phyloP scores from a whole-genome alignment of 2,797 vertebrate species.

The Schizopygopsis pylzovi region DNA sequence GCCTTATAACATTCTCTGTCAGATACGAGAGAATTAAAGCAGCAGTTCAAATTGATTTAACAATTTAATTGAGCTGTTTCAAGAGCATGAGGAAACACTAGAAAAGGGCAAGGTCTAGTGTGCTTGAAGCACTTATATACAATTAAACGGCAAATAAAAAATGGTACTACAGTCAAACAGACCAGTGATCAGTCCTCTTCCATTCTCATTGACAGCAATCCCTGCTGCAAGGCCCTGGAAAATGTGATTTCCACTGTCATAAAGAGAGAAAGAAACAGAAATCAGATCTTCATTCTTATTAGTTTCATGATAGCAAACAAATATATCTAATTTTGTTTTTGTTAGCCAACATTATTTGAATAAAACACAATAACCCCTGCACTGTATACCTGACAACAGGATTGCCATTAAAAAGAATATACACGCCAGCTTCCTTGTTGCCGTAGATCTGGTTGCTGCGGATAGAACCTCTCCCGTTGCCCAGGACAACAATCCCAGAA shows the following conservation, averaged over 20 bases:
- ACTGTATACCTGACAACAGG: constrained; percentile 86
- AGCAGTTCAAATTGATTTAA: constrained; percentile 17
- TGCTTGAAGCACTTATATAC: neutral
- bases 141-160: neutral
- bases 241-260: constrained; percentile 89
- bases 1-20: constrained; percentile 88
- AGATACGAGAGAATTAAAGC: constrained; percentile 9
- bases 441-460: constrained; percentile 92
- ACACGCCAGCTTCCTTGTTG: constrained; percentile 96
- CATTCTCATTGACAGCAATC: constrained; percentile 92
- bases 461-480: constrained; percentile 91
- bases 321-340: neutral
- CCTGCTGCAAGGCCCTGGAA: constrained; percentile 93
- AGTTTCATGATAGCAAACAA: neutral
- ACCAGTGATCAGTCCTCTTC: constrained; percentile 92
- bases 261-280: constrained; percentile 1
- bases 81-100: constrained; percentile 13
- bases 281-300: neutral
- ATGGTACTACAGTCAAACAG: constrained; percentile 38
- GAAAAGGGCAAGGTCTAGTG: neutral
- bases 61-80: neutral
- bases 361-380: neutral
- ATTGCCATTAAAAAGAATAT: constrained; percentile 92
- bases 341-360: neutral
- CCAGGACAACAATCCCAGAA: constrained; percentile 90